A percentile compares a stretch with the other conserved stretches of the same genome.
phyloP scores from a whole-genome alignment of 1,140 invertebrate species.

The Ctenoplectra terminalis region DNA sequence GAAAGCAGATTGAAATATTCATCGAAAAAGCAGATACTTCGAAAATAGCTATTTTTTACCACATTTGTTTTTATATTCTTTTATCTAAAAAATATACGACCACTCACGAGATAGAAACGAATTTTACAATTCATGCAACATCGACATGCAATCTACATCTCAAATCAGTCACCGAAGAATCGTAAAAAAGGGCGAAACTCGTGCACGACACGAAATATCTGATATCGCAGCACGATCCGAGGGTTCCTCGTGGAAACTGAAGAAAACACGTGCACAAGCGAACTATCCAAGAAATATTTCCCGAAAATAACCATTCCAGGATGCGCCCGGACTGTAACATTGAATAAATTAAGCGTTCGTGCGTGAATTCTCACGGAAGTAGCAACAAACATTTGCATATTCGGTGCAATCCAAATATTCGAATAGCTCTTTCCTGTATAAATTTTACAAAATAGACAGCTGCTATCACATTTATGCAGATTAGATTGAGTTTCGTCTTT shows the following conservation, averaged over 20 bases:
- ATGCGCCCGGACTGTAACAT: slow-evolving; percentile 4
- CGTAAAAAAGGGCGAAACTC: not conserved
- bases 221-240: not conserved
- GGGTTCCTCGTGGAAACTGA: not conserved
- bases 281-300: slow-evolving; percentile 7
- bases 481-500: not conserved
- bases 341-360: slow-evolving; percentile 34
- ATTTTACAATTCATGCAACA: not conserved
- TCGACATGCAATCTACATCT: not conserved
- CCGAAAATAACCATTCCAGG: not conserved
- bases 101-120: not conserved
- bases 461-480: slow-evolving; percentile 5
- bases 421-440: not conserved
- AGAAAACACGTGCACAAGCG: not conserved
- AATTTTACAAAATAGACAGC: slow-evolving; percentile 4
- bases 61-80: not conserved
- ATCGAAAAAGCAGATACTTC: slow-evolving; percentile 2
- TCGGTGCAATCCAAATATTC: slow-evolving; percentile 14
- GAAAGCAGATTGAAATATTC: slow-evolving; percentile 33
- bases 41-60: not conserved
- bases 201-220: not conserved
- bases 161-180: not conserved
- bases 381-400: slow-evolving; percentile 31
- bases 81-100: not conserved
- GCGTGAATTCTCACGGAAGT: not conserved